Conservation (phyloP, 1,140 invertebrate species). For the Pogonognathellus flavescens region DNA sequence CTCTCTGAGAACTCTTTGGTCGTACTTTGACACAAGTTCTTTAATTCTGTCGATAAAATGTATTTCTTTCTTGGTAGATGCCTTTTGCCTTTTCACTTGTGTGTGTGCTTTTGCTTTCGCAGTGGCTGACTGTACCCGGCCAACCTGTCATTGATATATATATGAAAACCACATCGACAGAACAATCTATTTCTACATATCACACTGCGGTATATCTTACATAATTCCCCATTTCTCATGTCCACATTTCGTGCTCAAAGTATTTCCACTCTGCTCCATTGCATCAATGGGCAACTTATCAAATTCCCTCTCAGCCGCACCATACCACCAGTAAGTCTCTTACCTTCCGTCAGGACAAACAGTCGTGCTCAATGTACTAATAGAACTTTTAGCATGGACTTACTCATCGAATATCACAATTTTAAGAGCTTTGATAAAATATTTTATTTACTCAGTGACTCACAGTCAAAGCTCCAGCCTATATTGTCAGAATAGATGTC, state of each 20-base stretch:
- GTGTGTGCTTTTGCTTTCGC: neutral
- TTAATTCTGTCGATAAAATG: conserved; percentile 28
- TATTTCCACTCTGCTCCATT: conserved; percentile 19
- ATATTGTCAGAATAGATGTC: too few relatives aligned
- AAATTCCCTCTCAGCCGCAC: conserved; percentile 18
- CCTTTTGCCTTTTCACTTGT: neutral
- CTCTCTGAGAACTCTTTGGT: neutral
- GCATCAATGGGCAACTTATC: conserved; percentile 19
- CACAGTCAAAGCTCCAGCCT: neutral
- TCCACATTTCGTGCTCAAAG: conserved; percentile 23
- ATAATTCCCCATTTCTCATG: conserved; percentile 21
- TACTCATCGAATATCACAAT: neutral
- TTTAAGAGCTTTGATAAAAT: neutral
- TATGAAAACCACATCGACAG: neutral
- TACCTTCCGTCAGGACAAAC: too few relatives aligned
- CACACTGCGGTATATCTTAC: neutral
- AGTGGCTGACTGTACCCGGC: neutral
- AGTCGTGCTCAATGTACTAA: neutral
- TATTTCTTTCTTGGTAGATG: conserved; percentile 6
- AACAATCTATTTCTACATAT: neutral
- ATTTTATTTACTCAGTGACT: conserved; percentile 6
- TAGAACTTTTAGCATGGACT: neutral
- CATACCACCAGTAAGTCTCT: neutral
- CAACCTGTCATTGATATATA: neutral
- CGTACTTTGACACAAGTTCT: conserved; percentile 18